Base-by-base conservation (phyloP, 2,888 invertebrate species). In the Pristionchus exspectatus region DNA sequence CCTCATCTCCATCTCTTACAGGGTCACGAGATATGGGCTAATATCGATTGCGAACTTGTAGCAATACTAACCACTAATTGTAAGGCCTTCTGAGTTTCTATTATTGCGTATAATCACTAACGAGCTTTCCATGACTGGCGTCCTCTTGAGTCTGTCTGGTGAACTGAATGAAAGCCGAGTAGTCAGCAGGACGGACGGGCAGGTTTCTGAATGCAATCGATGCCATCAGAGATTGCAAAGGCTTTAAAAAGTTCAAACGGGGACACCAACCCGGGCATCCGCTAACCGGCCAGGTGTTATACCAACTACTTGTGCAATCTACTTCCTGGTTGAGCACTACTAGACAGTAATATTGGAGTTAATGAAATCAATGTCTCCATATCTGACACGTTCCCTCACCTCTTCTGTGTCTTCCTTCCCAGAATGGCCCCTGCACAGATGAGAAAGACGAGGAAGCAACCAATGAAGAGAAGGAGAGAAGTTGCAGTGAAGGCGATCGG, bases 401-500 rank as follows among this genome's bases (percentile, higher is more conserved):
- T 30, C 44, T 54, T 56, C 38, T 89, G 24, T 16, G 24, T 24
- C 66, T 89, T 89, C 63, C 83, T 92, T 56, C 90, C 91, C 10
- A 92, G 89, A 74, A 94, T 91, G 2, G 93, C 92, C 30, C 93
- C 93, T 59, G 92, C 91, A 59, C 94, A 93, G 24, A 93, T 91
- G 18, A 94, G 88, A 74, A 92, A 90, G 10, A 94, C 92, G 50
- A 92, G 88, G 14, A 94, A 84, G 59, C 93, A 92, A 14, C 93
- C 93, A 33, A 93, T 90, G 90, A 94, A 94, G 69, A 94, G 91
- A 69, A 94, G 74, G 10, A 94, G 88, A 10, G 93, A 90, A 2
- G 92, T 92, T 63, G 93, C 91, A 24, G 94, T 92, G 89, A 94
- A 94, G 30, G 92, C 92, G 27, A 94, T 89, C 38, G 94, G 94